Evolutionary conservation across 2,113 vertebrate species (phyloP).

Genomic region (Phalacrocorax pelagicus): DNA sequence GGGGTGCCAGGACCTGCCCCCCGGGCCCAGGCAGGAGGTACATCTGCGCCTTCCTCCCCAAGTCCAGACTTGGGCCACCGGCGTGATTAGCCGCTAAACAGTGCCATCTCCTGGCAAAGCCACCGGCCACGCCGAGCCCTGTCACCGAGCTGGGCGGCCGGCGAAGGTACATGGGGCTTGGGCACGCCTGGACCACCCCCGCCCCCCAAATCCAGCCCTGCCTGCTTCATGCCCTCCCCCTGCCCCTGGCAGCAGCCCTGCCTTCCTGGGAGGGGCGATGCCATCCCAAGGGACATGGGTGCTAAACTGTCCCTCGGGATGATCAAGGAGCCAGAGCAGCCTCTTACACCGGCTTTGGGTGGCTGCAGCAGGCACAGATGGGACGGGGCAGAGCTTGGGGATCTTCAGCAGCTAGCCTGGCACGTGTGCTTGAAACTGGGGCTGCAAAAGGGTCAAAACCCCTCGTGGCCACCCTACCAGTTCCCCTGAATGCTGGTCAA

Average conservation of each 20-base stretch:
- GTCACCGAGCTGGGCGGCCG: fast-evolving
- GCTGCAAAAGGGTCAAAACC: neutral
- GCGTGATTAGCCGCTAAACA: constrained; percentile 7
- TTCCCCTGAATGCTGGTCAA: neutral
- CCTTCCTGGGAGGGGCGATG: neutral
- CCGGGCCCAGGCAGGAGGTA: neutral
- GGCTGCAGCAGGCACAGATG: neutral
- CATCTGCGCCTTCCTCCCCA: fast-evolving
- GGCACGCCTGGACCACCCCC: neutral
- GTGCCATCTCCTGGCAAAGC: constrained; percentile 66
- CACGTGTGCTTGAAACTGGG: fast-evolving
- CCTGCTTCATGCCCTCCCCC: neutral
- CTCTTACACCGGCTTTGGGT: fast-evolving
- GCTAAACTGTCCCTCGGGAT: fast-evolving
- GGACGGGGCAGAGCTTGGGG: neutral
- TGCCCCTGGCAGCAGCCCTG: neutral
- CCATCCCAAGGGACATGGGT: too few relatives aligned
- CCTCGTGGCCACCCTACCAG: neutral
- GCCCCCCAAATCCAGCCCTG: neutral
- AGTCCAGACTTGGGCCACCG: neutral
- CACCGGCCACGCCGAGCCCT: neutral
- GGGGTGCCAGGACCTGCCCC: neutral
- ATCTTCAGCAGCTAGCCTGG: neutral
- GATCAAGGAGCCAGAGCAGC: neutral
- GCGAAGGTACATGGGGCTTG: fast-evolving